These are phyloP conservation scores for Chrysotoxum bicinctum DNA, from an alignment of 2,888 invertebrate species.

Conservation along the genomic window DNA sequence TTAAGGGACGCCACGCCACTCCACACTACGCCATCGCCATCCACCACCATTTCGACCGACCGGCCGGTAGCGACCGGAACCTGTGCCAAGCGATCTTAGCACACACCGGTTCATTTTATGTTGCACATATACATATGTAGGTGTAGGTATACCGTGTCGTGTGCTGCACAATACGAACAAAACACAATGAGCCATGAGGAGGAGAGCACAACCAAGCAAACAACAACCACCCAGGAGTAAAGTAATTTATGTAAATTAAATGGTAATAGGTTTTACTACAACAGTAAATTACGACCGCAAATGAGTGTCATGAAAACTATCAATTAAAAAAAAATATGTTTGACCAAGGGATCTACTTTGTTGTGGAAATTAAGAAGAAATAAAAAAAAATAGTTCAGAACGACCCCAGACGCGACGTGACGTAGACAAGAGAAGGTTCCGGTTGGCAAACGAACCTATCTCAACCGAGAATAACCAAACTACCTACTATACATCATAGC, in stretches of 20 bases:
- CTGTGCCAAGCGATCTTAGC: background rate
- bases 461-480: constrained; percentile 15
- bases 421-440: constrained; percentile 22
- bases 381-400: background rate
- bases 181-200: background rate
- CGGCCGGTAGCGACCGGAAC: background rate
- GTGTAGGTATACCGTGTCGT: background rate
- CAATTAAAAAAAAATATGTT: constrained; percentile 41
- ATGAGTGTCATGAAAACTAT: constrained; percentile 60
- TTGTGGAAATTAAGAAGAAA: constrained; percentile 12
- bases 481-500: background rate
- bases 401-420: background rate
- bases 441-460: constrained; percentile 57
- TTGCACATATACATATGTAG: background rate
- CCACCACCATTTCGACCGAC: background rate
- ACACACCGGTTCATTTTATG: background rate
- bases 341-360: constrained; percentile 1
- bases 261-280: constrained; percentile 54
- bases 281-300: constrained; percentile 52
- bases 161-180: background rate
- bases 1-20: background rate
- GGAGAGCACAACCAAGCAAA: background rate
- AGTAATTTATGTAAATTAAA: constrained; percentile 59
- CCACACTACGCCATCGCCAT: background rate
- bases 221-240: constrained; percentile 20